These are phyloP conservation scores for Odontocerum albicorne DNA, from an alignment of 2,888 invertebrate genomes.

Conservation along the genomic window DNA sequence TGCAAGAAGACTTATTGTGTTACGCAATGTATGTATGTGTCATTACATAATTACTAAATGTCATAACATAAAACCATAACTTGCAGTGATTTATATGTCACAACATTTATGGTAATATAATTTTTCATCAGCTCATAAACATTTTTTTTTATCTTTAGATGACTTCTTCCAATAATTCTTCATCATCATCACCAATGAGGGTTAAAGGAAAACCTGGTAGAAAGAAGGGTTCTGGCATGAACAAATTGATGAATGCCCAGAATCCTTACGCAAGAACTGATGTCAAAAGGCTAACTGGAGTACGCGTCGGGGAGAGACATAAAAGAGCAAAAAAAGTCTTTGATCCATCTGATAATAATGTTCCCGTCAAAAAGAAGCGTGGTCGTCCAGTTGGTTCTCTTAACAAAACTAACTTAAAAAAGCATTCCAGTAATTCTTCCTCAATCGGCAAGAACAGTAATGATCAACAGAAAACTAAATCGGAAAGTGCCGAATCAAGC, in stretches of 20 bases:
- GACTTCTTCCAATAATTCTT: constrained; percentile 57
- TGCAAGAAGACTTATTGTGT: too few species aligned
- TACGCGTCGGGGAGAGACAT: constrained; percentile 61
- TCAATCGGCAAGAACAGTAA: constrained; percentile 17
- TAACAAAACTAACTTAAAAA: constrained; percentile 62
- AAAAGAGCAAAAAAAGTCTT: constrained; percentile 84
- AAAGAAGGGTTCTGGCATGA: constrained; percentile 41
- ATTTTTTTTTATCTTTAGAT: constrained; percentile 46
- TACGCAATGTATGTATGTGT: too few species aligned
- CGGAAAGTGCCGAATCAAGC: constrained; percentile 53
- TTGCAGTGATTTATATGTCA: too few species aligned
- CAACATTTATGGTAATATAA: too few species aligned
- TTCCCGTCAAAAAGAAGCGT: constrained; percentile 67
- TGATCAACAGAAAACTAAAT: constrained; percentile 26
- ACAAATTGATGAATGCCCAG: constrained; percentile 5
- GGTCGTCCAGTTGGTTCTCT: constrained; percentile 67
- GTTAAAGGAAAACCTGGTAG: constrained; percentile 50
- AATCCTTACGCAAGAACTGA: constrained; percentile 4
- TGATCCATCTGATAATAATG: constrained; percentile 81
- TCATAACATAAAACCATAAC: too few species aligned
- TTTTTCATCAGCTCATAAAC: too few species aligned
- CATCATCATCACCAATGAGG: constrained; percentile 54
- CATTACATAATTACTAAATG: too few species aligned
- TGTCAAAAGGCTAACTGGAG: constrained; percentile 35
- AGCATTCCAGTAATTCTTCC: constrained; percentile 39